Conservation (phyloP, 2,888 invertebrate genomes). For the Machimus rusticus region DNA sequence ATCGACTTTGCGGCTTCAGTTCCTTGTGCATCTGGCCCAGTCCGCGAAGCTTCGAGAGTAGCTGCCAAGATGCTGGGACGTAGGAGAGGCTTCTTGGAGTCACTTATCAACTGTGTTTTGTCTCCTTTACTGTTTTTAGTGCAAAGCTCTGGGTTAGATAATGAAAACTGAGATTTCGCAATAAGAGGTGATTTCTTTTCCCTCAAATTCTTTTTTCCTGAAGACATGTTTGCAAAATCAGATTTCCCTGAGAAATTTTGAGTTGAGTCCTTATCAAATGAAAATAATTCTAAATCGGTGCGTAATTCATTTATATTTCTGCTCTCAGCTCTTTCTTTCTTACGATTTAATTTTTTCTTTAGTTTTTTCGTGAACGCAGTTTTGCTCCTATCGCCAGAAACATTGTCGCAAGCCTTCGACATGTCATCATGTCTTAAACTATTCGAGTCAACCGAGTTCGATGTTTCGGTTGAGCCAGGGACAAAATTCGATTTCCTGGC, state of each 20-base stretch:
- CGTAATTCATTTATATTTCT: constrained; percentile 59
- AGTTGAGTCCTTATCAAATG: constrained; percentile 57
- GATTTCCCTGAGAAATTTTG: not conserved
- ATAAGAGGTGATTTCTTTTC: not conserved
- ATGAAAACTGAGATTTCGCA: constrained; percentile 1
- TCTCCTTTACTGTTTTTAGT: not conserved
- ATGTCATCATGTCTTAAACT: constrained; percentile 17
- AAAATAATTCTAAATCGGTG: constrained; percentile 59
- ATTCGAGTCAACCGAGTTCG: constrained; percentile 45
- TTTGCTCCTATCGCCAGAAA: constrained; percentile 21
- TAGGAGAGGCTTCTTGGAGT: constrained; percentile 50
- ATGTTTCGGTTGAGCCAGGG: constrained; percentile 44
- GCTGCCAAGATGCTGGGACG: constrained; percentile 55
- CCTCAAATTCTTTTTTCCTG: not conserved
- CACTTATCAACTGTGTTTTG: not conserved
- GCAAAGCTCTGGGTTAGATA: not conserved
- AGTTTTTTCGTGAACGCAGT: constrained; percentile 27
- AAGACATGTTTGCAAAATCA: not conserved
- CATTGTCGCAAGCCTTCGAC: not conserved
- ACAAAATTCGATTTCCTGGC: constrained; percentile 37
- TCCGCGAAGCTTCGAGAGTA: constrained; percentile 46
- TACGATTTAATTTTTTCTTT: constrained; percentile 46
- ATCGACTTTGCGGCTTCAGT: constrained; percentile 40
- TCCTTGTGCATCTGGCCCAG: constrained; percentile 18
- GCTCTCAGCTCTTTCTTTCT: constrained; percentile 55